A percentile compares a stretch with the other conserved stretches of the same genome.
phyloP scores from a whole-genome alignment of 2,888 invertebrate genomes.

The Tiphia femorata region DNA sequence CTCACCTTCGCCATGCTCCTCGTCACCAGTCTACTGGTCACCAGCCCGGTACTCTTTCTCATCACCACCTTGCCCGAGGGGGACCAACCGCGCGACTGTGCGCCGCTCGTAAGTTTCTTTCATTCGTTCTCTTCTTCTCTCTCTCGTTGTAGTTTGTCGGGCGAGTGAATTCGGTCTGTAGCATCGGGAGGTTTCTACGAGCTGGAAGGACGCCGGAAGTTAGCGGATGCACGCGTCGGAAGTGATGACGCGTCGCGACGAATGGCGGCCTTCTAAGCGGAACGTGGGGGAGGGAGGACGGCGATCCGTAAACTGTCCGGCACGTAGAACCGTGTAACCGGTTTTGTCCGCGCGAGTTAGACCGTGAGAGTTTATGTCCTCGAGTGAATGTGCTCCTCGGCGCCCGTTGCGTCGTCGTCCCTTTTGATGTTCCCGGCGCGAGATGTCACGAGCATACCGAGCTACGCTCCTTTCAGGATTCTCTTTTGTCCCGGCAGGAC shows the following conservation, averaged over 20 bases:
- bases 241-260: no score
- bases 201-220: no score
- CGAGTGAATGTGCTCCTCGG: conserved; percentile 3
- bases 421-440: conserved; percentile 13
- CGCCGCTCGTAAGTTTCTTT: conserved; percentile 56
- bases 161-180: no score
- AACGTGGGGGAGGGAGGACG: no score
- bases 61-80: conserved; percentile 69
- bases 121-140: no score
- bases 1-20: conserved; percentile 74
- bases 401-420: conserved; percentile 17
- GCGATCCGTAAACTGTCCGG: conserved; percentile 29
- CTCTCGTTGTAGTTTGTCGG: no score
- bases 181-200: no score
- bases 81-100: conserved; percentile 65
- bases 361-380: conserved; percentile 28
- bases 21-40: conserved; percentile 73
- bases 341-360: conserved; percentile 30
- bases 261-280: no score
- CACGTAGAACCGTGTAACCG: conserved; percentile 22
- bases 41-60: conserved; percentile 74
- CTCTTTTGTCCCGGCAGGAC: neutral
- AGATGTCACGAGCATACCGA: conserved; percentile 10
- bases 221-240: no score
- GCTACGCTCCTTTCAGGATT: neutral